Conservation (phyloP, 2,888 invertebrate species). For the Prenolepis imparis region DNA sequence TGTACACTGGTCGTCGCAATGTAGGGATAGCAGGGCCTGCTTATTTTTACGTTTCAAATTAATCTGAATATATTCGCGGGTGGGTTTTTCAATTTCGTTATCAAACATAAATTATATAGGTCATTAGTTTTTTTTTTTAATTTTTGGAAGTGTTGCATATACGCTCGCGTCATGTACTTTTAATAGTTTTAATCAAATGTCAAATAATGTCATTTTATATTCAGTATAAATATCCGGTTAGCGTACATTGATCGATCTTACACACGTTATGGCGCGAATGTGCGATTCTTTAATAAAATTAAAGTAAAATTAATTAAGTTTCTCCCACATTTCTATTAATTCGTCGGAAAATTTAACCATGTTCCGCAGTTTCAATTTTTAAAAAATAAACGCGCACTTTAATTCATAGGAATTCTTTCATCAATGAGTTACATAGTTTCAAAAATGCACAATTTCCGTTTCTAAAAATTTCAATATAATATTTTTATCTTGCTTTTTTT, state of each 20-base stretch:
- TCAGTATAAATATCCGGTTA: neutral
- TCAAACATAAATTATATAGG: constrained; percentile 25
- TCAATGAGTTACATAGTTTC: neutral
- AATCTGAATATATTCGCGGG: constrained; percentile 6
- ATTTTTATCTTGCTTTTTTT: neutral
- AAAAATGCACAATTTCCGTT: neutral
- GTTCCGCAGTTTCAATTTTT: neutral
- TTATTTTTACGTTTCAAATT: constrained; percentile 26
- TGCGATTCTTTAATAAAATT: neutral
- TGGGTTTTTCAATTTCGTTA: constrained; percentile 6
- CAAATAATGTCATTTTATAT: neutral
- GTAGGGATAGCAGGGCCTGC: constrained; percentile 14
- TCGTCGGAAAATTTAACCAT: neutral
- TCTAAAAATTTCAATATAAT: neutral
- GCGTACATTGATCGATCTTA: neutral
- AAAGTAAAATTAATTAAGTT: neutral
- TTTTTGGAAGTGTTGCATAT: constrained; percentile 6
- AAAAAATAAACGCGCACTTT: neutral
- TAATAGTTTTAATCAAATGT: constrained; percentile 23
- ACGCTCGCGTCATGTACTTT: constrained; percentile 6
- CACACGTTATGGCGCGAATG: neutral
- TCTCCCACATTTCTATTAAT: neutral
- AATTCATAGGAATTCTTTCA: neutral
- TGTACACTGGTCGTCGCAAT: neutral
- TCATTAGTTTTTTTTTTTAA: constrained; percentile 7